Evolutionary conservation across 1,140 invertebrate genomes (phyloP), one percentile per base, ranked within the genome.

Genomic region (Hyposmocoma kahamanoa): DNA sequence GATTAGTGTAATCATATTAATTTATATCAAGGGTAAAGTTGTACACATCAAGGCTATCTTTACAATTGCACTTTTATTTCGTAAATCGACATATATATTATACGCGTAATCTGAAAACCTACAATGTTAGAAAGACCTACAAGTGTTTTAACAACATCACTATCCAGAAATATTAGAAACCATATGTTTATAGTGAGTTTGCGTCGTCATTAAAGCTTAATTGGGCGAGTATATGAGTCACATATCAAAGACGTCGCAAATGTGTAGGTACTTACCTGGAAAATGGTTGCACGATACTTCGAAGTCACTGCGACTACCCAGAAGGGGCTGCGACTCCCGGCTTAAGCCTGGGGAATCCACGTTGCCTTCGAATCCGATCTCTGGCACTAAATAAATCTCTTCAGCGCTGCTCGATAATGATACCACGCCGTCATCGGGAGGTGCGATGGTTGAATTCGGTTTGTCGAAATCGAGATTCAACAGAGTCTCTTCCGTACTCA

Each of bases 281-380:
- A 96, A 95, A 61, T 92, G 90, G 83, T 96, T 96, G 58, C 90
- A 93, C 26, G 91, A 90, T 41, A 92, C 87, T 76, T 95, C 93
- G 56, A 91, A 87, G 65, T 94, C 92, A 84, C 93, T 90, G 60
- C 92, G 90, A 87, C 92, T 91, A 84, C 93, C 92, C 20, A 96
- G 89, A 56, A 97, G 90, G 75, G 95, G 95, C 88, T 96, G 95
- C 80, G 94, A 95, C 89, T 97, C 95, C 72, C 94, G 89, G 83
- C 93, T 93, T 48, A 91, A 90, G 26, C 92, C 91, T 72, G 91
- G 89, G 24, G 92, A 92, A 90, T 93, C 92, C 90, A 92, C 90
- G 85, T 88, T 88, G 81, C 88, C 81, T 61, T 89, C 89, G 67
- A 90, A 90, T n/a, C 78, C 88, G 50, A 91, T 89, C 68, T 92